These are phyloP conservation scores for Brachypodius melanocephalos DNA, from an alignment of 2,113 vertebrate genomes.

Conservation along the genomic window DNA sequence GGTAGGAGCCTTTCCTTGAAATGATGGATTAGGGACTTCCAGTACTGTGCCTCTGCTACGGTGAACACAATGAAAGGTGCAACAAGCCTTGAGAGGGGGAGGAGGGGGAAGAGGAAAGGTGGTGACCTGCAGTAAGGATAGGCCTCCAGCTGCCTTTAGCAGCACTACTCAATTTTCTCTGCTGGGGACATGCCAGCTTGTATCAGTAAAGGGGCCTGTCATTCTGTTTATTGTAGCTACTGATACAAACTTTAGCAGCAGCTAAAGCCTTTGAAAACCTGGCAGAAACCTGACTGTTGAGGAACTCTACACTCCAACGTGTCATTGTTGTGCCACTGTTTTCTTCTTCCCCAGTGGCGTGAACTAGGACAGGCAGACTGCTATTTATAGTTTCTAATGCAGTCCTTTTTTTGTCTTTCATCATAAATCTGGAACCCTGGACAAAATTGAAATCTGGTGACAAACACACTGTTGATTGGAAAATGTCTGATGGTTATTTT, in stretches of 20 bases:
- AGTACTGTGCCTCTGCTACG: rapidly evolving
- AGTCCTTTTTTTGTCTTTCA: constrained; percentile 53
- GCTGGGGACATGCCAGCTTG: background rate
- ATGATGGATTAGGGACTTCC: background rate
- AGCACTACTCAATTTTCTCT: background rate
- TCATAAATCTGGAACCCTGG: constrained; percentile 26
- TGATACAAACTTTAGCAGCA: background rate
- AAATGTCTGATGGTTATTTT: background rate
- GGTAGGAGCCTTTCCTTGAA: background rate
- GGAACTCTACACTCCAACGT: background rate
- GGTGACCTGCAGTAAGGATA: background rate
- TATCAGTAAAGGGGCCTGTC: background rate
- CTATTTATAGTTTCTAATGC: constrained; percentile 57
- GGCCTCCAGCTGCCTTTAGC: background rate
- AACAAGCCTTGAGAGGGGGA: background rate
- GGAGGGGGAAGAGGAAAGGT: background rate
- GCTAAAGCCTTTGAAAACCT: constrained; percentile 7
- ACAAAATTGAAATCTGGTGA: constrained; percentile 1
- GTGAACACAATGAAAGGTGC: background rate
- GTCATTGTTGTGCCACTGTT: background rate
- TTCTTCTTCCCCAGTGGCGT: constrained; percentile 53
- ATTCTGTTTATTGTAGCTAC: background rate
- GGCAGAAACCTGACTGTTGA: constrained; percentile 6
- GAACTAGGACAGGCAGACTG: constrained; percentile 58
- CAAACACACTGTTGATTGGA: background rate